A percentile compares a stretch with the other conserved stretches of the same genome.
These are phyloP conservation scores for Listronotus oregonensis DNA, from an alignment of 1,140 invertebrate genomes.

Conservation along the genomic window DNA sequence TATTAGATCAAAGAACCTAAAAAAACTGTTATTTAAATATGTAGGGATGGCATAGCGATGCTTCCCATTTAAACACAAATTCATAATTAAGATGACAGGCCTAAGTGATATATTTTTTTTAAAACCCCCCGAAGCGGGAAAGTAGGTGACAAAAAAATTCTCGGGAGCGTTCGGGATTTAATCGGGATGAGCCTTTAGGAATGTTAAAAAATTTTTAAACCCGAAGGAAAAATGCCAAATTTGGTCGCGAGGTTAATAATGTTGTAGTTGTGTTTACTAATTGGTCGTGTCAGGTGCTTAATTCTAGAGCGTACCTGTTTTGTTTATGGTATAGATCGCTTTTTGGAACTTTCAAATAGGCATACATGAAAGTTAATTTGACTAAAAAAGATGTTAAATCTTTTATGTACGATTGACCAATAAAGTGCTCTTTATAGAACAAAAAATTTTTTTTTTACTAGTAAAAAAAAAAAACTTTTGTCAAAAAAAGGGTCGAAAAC, in stretches of 20 bases:
- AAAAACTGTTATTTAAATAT: neutral
- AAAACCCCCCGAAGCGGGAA: constrained; percentile 29
- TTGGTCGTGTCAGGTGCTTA: neutral
- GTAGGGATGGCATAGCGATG: constrained; percentile 1
- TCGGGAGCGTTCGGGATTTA: constrained; percentile 24
- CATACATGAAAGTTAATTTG: too few relatives aligned
- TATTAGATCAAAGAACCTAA: neutral
- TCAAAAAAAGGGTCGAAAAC: too few relatives aligned
- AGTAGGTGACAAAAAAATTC: constrained; percentile 25
- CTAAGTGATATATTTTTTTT: constrained; percentile 40
- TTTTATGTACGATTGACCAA: too few relatives aligned
- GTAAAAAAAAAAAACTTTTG: too few relatives aligned
- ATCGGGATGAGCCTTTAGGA: constrained; percentile 8
- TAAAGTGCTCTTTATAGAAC: too few relatives aligned
- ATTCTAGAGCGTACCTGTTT: too few relatives aligned
- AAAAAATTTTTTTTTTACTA: too few relatives aligned
- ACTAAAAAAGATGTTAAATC: too few relatives aligned
- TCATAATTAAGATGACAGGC: constrained; percentile 44
- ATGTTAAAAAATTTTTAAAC: neutral
- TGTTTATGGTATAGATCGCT: too few relatives aligned
- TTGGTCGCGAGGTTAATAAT: neutral
- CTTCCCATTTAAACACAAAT: constrained; percentile 38
- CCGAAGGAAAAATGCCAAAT: neutral
- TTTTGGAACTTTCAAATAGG: too few relatives aligned
- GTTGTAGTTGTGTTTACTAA: neutral